Evolutionary conservation across 2,797 vertebrate species (phyloP), one percentile per base, ranked within the genome.

Genomic region (Danionella dracula): DNA sequence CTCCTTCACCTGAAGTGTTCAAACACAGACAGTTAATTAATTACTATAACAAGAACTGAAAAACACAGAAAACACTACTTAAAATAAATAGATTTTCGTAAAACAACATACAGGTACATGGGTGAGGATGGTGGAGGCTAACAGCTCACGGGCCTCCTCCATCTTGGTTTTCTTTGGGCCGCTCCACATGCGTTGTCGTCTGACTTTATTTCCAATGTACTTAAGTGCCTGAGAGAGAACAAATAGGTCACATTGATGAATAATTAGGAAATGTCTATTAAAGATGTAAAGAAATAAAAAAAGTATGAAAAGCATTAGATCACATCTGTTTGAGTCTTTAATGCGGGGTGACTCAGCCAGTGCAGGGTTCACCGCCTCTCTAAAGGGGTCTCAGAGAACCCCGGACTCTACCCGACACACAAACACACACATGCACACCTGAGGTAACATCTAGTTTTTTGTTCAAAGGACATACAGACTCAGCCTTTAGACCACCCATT

Each of bases 161-260:
- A 99, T 97, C 82, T 95, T 98, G 29, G 96, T 97, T 78, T 99
- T 99, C 86, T 98, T 98, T 8, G 94, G 96, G 41, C 96, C 96
- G 42, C 97, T 96, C 97, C 97, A 99, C 92, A 99, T 97, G 32
- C 96, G 92, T 78, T 99, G 97, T 32, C 96, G 86, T 62, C 96
- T 89, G 19, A 99, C 92, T 89, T 99, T 99, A 84, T 99, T 99
- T 29, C 96, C 97, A 34, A 99, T 93, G 78, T 94, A 99, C 70
- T 92, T 92, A 67, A 99, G 79, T 9, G 96, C 96, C 96, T 99
- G 77, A 48, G 29, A 57, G 5, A 2, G 29, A 4, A 17, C 5
- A 23, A 27, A 35, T 41, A 27, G 8, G 10, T 10, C 12, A 59
- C 17, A 32, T 1, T n/a, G 11, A 40, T 1, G 9, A 56, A 20